phyloP scores from a whole-genome alignment of 2,113 vertebrate species.

The Datnioides undecimradiatus region DNA sequence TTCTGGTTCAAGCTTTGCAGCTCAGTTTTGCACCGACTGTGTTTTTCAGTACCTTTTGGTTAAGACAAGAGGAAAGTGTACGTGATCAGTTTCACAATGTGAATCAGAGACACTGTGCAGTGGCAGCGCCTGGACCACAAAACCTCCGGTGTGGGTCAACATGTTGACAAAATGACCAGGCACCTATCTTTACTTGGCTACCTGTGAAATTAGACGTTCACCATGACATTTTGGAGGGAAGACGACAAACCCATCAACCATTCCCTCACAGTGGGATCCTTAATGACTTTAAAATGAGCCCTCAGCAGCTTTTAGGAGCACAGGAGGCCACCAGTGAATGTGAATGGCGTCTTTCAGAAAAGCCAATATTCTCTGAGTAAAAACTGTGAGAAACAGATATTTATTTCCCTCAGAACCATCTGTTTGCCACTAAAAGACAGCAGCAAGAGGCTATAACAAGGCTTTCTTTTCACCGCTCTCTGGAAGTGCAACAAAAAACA shows the following conservation, averaged over 20 bases:
- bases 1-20: no score
- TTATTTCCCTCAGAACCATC: constrained; percentile 78
- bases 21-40: no score
- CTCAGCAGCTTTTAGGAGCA: constrained; percentile 49
- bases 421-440: constrained; percentile 79
- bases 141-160: not conserved
- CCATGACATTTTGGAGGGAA: not conserved
- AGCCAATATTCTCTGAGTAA: constrained; percentile 63
- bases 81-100: not conserved
- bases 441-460: constrained; percentile 69
- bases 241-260: not conserved
- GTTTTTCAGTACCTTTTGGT: no score
- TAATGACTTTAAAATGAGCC: constrained; percentile 56
- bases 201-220: not conserved
- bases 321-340: constrained; percentile 26
- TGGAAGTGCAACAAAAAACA: constrained; percentile 72
- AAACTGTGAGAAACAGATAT: constrained; percentile 78
- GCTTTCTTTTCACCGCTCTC: constrained; percentile 69
- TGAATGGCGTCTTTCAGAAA: constrained; percentile 56
- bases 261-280: constrained; percentile 16
- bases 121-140: not conserved
- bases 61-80: no score
- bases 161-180: not conserved
- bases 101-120: not conserved
- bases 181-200: not conserved